Evolutionary conservation across 2,797 vertebrate genomes (phyloP).

Genomic region (Siniperca undulata): DNA sequence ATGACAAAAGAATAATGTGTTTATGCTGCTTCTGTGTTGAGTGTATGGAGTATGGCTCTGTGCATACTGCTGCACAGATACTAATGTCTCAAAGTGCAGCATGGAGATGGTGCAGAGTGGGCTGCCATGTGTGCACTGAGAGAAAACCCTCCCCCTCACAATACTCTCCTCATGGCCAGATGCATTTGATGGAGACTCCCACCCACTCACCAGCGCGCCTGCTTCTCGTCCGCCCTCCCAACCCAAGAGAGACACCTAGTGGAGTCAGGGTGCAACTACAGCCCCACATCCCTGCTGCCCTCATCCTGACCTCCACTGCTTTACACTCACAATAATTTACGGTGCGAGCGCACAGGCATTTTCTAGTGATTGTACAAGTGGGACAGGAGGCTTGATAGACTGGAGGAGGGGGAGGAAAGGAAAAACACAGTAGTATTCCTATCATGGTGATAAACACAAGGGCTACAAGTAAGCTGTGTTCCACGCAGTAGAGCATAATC

Average conservation of each 20-base stretch:
- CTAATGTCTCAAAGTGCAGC: constrained; percentile 30
- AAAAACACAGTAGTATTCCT: constrained; percentile 16
- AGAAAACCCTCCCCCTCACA: constrained; percentile 50
- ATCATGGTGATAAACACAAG: constrained; percentile 24
- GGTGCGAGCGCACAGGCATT: constrained; percentile 28
- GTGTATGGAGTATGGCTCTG: not conserved
- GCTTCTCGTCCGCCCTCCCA: constrained; percentile 6
- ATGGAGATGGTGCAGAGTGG: constrained; percentile 59
- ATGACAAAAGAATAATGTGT: not conserved
- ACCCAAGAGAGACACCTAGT: constrained; percentile 66
- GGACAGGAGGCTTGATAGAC: constrained; percentile 8
- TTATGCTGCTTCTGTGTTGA: not conserved
- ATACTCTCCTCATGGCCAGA: constrained; percentile 51
- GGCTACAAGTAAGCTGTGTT: constrained; percentile 13
- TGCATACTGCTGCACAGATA: constrained; percentile 20
- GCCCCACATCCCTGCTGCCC: constrained; percentile 37
- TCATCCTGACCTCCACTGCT: constrained; percentile 59
- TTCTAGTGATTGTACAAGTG: constrained; percentile 37
- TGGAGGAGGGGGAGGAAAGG: not conserved
- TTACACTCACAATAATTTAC: constrained; percentile 59
- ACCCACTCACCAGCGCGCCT: constrained; percentile 28
- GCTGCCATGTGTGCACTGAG: constrained; percentile 62
- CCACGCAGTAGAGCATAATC: constrained; percentile 3
- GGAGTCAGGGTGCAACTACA: constrained; percentile 35
- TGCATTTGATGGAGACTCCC: constrained; percentile 49